Evolutionary conservation across 1,140 invertebrate species (phyloP), one percentile per base, ranked within the genome.

Genomic region (Calycopis cecrops): DNA sequence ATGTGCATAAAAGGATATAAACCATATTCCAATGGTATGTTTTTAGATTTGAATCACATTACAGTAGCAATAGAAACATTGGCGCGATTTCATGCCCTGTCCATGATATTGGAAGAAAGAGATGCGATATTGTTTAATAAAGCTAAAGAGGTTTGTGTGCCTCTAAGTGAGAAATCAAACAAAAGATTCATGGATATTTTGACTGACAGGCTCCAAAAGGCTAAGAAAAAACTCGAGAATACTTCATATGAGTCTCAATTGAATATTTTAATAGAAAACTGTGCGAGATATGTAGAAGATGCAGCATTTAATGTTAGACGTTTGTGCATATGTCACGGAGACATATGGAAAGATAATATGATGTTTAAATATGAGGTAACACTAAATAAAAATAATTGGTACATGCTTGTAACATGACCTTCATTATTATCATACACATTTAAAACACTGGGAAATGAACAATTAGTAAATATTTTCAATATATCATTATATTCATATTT

Each of bases 311-410:
- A 54, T 34, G 63, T 65, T 9, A 61, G 63, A 52, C 60, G 58
- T 14, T 61, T 65, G 34, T 78, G 71, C 56, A 40, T 86, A 48
- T 82, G 83, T 60, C 83, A 86, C 64, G 81, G 81, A 17, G 83
- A 86, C 59, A 75, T 85, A 28, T 86, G 83, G 83, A 83, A 83
- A 62, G 81, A 83, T 61, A 86, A 86, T 67, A 73, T 86, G 44
- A 55, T 86, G 9, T 86, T 71, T 68, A 76, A 81, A 64, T 84
- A 84, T 72, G 56, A 76, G 67, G 82, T 83, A 55, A 47, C 48
- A 37, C 17, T 18, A 7, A 28, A 28, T 28, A 28, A 28, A 28
- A 28, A 28, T 28, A 28, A 3, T 6, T 28, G 21, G 21, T 6
- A 28, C 6, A 6, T 28, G 6, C 6, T 6, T 3, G 21, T 28